A percentile compares a stretch with the other conserved stretches of the same genome.
phyloP scores from a whole-genome alignment of 1,140 invertebrate genomes.

The Mactra quadrangularis region DNA sequence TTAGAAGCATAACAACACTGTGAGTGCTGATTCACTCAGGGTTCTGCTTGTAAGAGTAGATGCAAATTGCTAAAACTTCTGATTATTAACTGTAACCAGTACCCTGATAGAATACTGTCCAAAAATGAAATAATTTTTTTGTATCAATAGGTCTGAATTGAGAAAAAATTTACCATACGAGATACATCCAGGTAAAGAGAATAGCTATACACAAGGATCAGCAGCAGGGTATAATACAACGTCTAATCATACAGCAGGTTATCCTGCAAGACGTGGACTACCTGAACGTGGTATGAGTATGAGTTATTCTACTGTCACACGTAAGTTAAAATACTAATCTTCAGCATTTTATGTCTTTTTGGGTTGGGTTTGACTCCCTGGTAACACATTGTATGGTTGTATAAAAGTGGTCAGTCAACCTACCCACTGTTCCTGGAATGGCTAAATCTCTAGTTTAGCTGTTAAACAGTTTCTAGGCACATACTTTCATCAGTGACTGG shows the following conservation, averaged over 20 bases:
- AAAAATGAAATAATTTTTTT: too few species aligned
- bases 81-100: too few species aligned
- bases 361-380: too few species aligned
- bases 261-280: not conserved
- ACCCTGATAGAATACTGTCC: too few species aligned
- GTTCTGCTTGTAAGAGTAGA: too few species aligned
- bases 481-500: too few species aligned
- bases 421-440: too few species aligned
- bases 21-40: too few species aligned
- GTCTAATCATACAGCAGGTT: not conserved
- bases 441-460: not conserved
- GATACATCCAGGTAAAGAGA: conserved; percentile 16
- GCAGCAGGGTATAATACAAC: not conserved
- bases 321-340: not conserved
- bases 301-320: not conserved
- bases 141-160: conserved; percentile 7
- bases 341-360: not conserved
- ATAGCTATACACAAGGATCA: conserved; percentile 7
- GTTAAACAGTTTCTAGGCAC: not conserved
- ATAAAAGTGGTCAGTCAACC: too few species aligned
- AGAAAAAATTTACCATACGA: conserved; percentile 41
- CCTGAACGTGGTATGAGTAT: conserved; percentile 27
- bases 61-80: too few species aligned
- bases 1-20: too few species aligned
- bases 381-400: not conserved